Conservation (phyloP, 2,797 vertebrate genomes). For the Chelonia mydas region DNA sequence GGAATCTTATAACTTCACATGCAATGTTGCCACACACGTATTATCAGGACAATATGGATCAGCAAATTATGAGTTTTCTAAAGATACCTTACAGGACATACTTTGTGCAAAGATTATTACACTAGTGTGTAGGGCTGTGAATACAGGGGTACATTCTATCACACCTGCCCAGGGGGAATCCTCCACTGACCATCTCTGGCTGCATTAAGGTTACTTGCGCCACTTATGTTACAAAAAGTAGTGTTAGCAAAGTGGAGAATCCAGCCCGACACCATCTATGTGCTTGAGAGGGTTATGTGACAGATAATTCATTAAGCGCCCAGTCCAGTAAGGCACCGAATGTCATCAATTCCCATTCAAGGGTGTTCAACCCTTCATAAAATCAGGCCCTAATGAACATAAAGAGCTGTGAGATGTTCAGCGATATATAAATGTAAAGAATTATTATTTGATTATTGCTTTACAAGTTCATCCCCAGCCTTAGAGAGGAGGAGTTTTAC, state of each 20-base stretch:
- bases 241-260: accelerated
- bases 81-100: no score
- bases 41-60: no score
- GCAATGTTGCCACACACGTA: no score
- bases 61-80: no score
- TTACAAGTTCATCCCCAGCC: neutral
- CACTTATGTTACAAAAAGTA: neutral
- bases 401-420: neutral
- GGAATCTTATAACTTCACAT: no score
- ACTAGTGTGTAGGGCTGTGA: no score
- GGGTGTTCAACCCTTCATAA: accelerated
- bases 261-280: neutral
- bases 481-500: neutral
- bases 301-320: neutral
- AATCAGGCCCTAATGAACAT: no score
- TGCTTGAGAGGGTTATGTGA: neutral
- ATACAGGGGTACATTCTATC: no score
- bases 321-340: neutral
- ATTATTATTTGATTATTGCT: accelerated
- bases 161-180: neutral
- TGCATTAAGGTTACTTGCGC: neutral
- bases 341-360: neutral
- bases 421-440: neutral
- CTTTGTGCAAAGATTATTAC: no score
- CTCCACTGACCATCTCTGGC: neutral